A percentile compares a stretch with the other conserved stretches of the same genome.
Conservation (phyloP, 1,140 invertebrate species). For the Pseudomyrmex concolor region DNA sequence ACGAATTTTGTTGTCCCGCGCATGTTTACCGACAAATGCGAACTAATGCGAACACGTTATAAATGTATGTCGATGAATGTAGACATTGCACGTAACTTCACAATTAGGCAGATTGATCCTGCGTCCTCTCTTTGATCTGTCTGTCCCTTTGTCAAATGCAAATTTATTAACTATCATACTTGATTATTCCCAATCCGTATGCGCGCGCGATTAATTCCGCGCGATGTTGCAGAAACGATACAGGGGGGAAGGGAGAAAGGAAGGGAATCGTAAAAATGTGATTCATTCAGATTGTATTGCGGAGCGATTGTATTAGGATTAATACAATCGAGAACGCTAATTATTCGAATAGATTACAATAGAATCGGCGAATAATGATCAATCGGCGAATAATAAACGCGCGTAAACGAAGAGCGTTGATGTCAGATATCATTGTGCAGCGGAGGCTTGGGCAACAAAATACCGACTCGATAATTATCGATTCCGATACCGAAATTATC, state of each 20-base stretch:
- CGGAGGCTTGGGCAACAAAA: neutral
- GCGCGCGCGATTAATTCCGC: neutral
- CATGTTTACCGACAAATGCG: too few species aligned
- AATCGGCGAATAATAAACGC: conserved; percentile 22
- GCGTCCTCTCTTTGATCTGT: neutral
- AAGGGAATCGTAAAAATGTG: conserved; percentile 25
- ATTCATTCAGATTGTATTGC: conserved; percentile 7
- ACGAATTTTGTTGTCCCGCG: neutral
- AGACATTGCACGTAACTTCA: neutral
- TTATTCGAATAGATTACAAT: conserved; percentile 45
- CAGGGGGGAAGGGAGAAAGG: too few species aligned
- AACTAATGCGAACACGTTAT: too few species aligned
- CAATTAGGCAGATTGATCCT: neutral
- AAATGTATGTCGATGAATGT: too few species aligned
- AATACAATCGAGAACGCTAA: conserved; percentile 42
- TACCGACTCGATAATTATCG: neutral
- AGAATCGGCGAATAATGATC: conserved; percentile 20
- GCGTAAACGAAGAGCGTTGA: conserved; percentile 6
- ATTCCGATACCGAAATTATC: neutral
- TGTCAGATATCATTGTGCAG: neutral
- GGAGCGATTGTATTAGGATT: conserved; percentile 47
- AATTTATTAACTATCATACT: conserved; percentile 10
- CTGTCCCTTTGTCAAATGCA: neutral
- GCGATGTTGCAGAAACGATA: too few species aligned
- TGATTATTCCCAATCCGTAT: neutral